phyloP scores from a whole-genome alignment of 1,140 invertebrate species.

The Pantala flavescens region DNA sequence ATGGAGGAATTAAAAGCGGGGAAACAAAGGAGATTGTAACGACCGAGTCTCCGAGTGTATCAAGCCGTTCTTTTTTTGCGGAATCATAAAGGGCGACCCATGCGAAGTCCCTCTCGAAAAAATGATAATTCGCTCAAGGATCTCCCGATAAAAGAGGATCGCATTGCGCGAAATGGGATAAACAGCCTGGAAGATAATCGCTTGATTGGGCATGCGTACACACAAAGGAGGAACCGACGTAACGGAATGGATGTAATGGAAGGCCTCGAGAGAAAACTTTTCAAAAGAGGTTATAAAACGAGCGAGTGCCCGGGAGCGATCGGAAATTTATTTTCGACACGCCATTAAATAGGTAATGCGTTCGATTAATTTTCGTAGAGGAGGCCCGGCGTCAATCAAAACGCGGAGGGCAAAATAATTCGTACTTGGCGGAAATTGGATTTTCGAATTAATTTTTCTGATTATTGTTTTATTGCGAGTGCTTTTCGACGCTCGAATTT shows the following conservation, averaged over 20 bases:
- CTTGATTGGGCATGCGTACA: not conserved
- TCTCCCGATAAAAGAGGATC: not conserved
- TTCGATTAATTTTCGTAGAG: too few relatives aligned
- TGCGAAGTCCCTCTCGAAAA: not conserved
- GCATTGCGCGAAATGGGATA: not conserved
- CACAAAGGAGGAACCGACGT: not conserved
- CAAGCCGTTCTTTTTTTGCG: not conserved
- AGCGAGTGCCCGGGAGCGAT: too few relatives aligned
- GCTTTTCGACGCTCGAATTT: too few relatives aligned
- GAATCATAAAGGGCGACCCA: not conserved
- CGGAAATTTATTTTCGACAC: too few relatives aligned
- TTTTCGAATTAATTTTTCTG: too few relatives aligned
- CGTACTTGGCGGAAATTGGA: too few relatives aligned
- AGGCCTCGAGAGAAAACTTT: too few relatives aligned
- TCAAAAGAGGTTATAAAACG: too few relatives aligned
- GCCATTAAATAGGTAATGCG: too few relatives aligned
- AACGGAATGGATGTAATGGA: not conserved
- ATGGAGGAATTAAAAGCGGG: not conserved
- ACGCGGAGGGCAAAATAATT: too few relatives aligned
- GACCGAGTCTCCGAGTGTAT: not conserved
- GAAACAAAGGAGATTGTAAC: not conserved
- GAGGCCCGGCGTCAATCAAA: too few relatives aligned
- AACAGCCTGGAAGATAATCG: not conserved
- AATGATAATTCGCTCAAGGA: not conserved
- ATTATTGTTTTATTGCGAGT: too few relatives aligned